Evolutionary conservation across 2,797 vertebrate species (phyloP).

Genomic region (Carcharodon carcharias): DNA sequence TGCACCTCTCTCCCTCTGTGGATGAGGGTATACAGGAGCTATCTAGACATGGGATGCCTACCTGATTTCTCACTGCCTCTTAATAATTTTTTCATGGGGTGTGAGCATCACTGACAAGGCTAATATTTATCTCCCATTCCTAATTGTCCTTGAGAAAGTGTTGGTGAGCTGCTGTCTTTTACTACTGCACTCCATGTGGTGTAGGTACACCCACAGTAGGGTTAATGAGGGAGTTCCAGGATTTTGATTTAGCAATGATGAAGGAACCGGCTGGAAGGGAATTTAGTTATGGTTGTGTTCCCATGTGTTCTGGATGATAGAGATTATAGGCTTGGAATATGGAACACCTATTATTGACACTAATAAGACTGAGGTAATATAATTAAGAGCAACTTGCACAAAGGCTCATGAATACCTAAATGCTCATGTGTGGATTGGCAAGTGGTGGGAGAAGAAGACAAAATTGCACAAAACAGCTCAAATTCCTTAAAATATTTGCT

Average conservation of each 20-base stretch:
- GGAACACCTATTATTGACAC: neutral
- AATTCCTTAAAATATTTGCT: neutral
- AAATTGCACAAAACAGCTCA: neutral
- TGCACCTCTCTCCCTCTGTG: neutral
- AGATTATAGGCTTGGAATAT: no score
- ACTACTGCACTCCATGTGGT: neutral
- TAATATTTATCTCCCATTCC: neutral
- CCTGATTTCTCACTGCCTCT: neutral
- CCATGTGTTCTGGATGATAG: no score
- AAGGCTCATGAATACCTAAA: neutral
- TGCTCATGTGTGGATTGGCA: neutral
- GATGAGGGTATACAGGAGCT: neutral
- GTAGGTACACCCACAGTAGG: neutral
- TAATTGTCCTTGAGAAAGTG: neutral
- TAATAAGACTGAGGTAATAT: neutral
- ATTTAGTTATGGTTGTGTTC: neutral
- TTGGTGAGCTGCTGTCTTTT: neutral
- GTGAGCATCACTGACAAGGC: no score
- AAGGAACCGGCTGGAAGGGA: neutral
- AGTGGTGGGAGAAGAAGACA: neutral
- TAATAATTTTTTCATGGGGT: neutral
- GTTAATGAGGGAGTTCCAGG: neutral
- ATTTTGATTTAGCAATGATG: neutral
- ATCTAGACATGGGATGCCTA: neutral
- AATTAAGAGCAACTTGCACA: neutral